phyloP scores from a whole-genome alignment of 2,797 vertebrate genomes.

The Urophycis tenuis region DNA sequence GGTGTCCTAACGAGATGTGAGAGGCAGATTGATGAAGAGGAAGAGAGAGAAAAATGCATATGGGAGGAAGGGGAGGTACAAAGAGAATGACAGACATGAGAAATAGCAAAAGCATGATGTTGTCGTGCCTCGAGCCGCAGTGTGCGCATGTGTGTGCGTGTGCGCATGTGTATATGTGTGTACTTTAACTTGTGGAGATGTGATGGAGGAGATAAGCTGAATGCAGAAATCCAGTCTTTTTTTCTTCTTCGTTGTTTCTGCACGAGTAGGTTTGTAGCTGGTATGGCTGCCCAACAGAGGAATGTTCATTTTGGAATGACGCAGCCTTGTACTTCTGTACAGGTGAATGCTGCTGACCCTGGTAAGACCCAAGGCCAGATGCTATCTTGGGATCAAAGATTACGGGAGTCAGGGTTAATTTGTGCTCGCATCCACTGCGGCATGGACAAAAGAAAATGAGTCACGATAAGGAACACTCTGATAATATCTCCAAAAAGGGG shows the following conservation, averaged over 20 bases:
- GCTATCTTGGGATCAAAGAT: neutral
- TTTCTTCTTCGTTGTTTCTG: neutral
- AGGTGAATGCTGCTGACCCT: neutral
- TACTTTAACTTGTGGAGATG: neutral
- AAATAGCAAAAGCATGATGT: neutral
- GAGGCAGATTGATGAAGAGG: neutral
- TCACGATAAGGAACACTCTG: neutral
- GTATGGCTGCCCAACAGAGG: neutral
- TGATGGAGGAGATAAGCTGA: neutral
- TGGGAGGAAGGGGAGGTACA: neutral
- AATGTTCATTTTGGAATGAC: neutral
- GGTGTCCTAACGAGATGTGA: neutral
- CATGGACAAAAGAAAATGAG: neutral
- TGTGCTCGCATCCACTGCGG: neutral
- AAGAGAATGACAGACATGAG: neutral
- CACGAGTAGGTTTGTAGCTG: neutral
- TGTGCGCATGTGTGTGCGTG: no score
- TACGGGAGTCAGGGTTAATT: neutral
- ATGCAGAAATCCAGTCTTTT: neutral
- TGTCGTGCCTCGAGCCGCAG: neutral
- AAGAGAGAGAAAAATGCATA: neutral
- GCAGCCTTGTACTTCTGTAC: neutral
- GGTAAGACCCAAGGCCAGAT: neutral
- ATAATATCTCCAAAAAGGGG: neutral
- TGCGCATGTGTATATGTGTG: no score